These are phyloP conservation scores for Lucilia cuprina DNA, from an alignment of 1,140 invertebrate species.

Conservation along the genomic window DNA sequence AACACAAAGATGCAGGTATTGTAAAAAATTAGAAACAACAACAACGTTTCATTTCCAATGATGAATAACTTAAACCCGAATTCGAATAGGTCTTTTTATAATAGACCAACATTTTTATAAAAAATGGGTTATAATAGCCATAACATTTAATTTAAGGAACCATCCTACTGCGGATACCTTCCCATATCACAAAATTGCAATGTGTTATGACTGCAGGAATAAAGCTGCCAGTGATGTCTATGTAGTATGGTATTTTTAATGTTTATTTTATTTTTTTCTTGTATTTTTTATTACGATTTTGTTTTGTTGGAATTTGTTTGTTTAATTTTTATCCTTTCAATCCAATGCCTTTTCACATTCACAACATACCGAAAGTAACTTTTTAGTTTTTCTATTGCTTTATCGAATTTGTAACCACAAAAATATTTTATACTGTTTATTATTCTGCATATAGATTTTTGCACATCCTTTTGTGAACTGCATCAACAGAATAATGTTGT, in stretches of 20 bases:
- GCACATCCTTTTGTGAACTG: not conserved
- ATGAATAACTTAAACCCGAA: too few relatives aligned
- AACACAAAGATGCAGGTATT: too few relatives aligned
- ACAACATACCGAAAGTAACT: not conserved
- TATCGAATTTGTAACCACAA: not conserved
- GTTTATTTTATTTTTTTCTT: not conserved
- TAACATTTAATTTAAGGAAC: too few relatives aligned
- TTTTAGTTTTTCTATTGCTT: not conserved
- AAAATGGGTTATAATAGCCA: too few relatives aligned
- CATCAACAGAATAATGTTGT: not conserved
- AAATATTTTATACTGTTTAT: not conserved
- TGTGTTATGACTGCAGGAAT: not conserved
- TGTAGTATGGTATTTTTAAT: not conserved
- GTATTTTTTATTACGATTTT: not conserved
- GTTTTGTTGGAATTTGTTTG: not conserved
- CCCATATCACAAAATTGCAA: not conserved
- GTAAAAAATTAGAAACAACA: too few relatives aligned
- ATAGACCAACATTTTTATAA: too few relatives aligned
- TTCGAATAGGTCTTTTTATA: too few relatives aligned
- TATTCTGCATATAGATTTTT: not conserved
- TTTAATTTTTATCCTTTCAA: not conserved
- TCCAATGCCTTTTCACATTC: not conserved
- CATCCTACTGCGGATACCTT: too few relatives aligned
- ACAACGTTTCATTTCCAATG: too few relatives aligned
- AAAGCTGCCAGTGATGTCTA: not conserved